Evolutionary conservation across 2,797 vertebrate genomes (phyloP), one percentile per base, ranked within the genome.

Genomic region (Eulemur rubriventer): DNA sequence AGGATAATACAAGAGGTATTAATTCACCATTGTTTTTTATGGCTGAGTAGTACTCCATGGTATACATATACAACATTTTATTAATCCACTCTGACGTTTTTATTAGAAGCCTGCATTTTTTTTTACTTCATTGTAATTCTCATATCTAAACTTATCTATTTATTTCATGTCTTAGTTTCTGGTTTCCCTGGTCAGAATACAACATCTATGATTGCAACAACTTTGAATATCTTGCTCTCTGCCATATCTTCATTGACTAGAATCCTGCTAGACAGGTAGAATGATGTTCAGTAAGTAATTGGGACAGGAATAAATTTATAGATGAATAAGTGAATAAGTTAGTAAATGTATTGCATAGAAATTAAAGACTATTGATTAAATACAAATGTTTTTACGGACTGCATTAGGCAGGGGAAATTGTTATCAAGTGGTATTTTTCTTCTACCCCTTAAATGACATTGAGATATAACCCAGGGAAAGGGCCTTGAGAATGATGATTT

Each of bases 291-390:
- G 8, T 65, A 69, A 88, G 50, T 89, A 94, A 94, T 63, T 59
- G 22, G 28, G 35, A 50, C 24, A 82, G 41, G 13, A 67, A 87
- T 52, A 87, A 59, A 88, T 48, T 69, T 94, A 86, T 16, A 91
- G 48, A 65, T 75, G 63, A 95, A 95, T 86, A 26, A 63, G 38
- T 89, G 20, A 82, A 57, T 89, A 69, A 72, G 35, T 89, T 83
- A 91, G 61, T 46, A 87, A 85, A 52, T 33, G 0, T 35, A 57
- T 48, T 91, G 11, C 28, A 61, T 38, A 70, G 12, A 91, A 85
- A 95, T 96, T 65, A 91, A 94, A 52, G 22, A 57, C 7, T 73
- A 13, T 63, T 86, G 63, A 52, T 88, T 89, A 95, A 93, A 95
- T 84, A 35, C 10, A 80, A 91, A 85, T 63, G 28, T 50, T 92